Evolutionary conservation across 2,888 invertebrate genomes (phyloP).

Genomic region (Reticulitermes lucifugus): DNA sequence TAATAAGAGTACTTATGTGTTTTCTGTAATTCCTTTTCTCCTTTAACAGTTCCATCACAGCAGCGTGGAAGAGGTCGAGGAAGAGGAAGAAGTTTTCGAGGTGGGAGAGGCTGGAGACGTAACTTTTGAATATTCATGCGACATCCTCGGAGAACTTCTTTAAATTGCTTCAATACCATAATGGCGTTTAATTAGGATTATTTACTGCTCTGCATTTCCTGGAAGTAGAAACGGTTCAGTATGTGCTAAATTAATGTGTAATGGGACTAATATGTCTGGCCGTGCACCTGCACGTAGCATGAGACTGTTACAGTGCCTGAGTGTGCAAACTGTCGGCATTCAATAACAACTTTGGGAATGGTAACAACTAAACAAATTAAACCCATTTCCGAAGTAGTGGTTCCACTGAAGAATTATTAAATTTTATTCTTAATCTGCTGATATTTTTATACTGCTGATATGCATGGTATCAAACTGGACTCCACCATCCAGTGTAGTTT

Average conservation of each 20-base stretch:
- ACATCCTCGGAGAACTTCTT: neutral
- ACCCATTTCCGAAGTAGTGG: neutral
- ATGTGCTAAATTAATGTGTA: neutral
- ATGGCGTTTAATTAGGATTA: neutral
- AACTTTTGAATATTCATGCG: constrained; percentile 18
- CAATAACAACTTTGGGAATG: neutral
- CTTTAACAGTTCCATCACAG: constrained; percentile 52
- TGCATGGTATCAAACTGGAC: neutral
- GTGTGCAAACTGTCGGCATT: neutral
- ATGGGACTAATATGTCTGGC: no score
- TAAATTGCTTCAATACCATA: neutral
- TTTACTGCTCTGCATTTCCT: neutral
- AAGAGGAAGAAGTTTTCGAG: constrained; percentile 55
- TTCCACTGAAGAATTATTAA: neutral
- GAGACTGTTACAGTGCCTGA: no score
- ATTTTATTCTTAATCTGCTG: neutral
- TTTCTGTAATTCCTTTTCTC: neutral
- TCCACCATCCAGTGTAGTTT: neutral
- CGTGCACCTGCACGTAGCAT: neutral
- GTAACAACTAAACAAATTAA: neutral
- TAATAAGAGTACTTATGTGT: no score
- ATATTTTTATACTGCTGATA: neutral
- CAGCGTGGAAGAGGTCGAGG: constrained; percentile 55
- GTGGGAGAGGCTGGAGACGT: constrained; percentile 56
- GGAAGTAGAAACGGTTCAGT: neutral